Evolutionary conservation across 2,888 invertebrate genomes (phyloP).

Genomic region (Chydorus sphaericus): DNA sequence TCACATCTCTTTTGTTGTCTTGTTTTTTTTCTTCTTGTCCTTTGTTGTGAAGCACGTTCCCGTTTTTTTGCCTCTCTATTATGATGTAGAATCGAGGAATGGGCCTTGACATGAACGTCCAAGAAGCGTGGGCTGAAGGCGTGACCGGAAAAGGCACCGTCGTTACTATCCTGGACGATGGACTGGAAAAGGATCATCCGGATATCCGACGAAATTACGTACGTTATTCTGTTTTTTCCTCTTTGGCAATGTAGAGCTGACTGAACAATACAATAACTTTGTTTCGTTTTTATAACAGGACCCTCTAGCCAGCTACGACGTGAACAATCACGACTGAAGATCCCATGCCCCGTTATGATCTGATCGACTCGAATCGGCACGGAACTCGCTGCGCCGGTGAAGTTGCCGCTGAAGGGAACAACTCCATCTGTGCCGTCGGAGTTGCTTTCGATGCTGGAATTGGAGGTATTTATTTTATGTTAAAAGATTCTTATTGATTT

Average conservation of each 20-base stretch:
- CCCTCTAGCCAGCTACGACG: slow-evolving; percentile 88
- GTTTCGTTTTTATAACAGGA: slow-evolving; percentile 44
- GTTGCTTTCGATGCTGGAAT: slow-evolving; percentile 91
- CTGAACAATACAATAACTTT: neutral
- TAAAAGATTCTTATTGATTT: too few species aligned
- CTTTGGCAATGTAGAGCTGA: neutral
- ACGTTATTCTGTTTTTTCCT: slow-evolving; percentile 33
- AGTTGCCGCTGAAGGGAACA: slow-evolving; percentile 93
- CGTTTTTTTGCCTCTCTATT: neutral
- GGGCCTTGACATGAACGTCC: slow-evolving; percentile 90
- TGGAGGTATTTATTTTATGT: slow-evolving; percentile 64
- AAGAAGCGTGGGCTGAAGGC: slow-evolving; percentile 86
- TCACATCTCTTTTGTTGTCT: neutral
- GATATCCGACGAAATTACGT: slow-evolving; percentile 85
- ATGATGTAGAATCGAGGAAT: slow-evolving; percentile 65
- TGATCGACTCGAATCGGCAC: slow-evolving; percentile 89
- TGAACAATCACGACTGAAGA: slow-evolving; percentile 90
- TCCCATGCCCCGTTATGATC: slow-evolving; percentile 93
- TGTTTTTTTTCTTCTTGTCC: slow-evolving; percentile 4
- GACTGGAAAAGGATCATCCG: slow-evolving; percentile 88
- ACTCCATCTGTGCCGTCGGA: slow-evolving; percentile 88
- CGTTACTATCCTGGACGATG: slow-evolving; percentile 93
- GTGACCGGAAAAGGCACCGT: slow-evolving; percentile 88
- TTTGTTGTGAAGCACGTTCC: slow-evolving; percentile 2
- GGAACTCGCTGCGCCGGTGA: slow-evolving; percentile 94